Conservation (phyloP, 1,140 invertebrate species). For the Rhysida immarginata region DNA sequence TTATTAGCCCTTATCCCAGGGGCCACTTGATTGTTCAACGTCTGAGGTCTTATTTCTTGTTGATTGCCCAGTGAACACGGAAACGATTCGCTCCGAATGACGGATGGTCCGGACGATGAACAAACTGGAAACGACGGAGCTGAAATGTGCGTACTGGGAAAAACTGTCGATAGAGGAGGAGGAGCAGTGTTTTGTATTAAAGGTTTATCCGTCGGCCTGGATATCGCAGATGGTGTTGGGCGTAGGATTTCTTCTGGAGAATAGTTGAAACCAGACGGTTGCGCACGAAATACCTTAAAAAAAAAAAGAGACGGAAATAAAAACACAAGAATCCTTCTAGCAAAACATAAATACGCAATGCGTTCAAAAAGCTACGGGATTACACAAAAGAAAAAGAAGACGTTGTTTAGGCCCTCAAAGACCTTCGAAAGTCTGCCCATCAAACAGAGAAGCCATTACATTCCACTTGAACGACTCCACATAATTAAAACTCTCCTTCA, state of each 20-base stretch:
- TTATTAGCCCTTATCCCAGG: constrained; percentile 74
- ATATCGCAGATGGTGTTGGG: background rate
- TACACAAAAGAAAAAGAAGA: too few relatives aligned
- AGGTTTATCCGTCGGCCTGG: background rate
- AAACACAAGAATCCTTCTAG: too few relatives aligned
- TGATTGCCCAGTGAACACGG: background rate
- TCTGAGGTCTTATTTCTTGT: constrained; percentile 8
- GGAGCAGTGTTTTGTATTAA: background rate
- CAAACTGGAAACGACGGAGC: background rate
- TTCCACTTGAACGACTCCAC: too few relatives aligned
- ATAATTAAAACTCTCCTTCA: too few relatives aligned
- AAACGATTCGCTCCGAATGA: background rate
- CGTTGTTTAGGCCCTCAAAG: too few relatives aligned
- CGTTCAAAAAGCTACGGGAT: too few relatives aligned
- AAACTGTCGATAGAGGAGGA: background rate
- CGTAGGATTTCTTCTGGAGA: background rate
- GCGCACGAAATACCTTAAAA: background rate
- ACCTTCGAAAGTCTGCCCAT: too few relatives aligned
- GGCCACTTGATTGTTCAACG: constrained; percentile 67
- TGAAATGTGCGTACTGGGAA: background rate
- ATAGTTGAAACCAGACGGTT: background rate
- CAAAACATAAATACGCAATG: too few relatives aligned
- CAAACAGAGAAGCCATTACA: too few relatives aligned
- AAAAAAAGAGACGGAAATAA: too few relatives aligned
- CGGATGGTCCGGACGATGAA: background rate